These are phyloP conservation scores for Acomys russatus DNA, from an alignment of 2,797 vertebrate species.

Conservation along the genomic window DNA sequence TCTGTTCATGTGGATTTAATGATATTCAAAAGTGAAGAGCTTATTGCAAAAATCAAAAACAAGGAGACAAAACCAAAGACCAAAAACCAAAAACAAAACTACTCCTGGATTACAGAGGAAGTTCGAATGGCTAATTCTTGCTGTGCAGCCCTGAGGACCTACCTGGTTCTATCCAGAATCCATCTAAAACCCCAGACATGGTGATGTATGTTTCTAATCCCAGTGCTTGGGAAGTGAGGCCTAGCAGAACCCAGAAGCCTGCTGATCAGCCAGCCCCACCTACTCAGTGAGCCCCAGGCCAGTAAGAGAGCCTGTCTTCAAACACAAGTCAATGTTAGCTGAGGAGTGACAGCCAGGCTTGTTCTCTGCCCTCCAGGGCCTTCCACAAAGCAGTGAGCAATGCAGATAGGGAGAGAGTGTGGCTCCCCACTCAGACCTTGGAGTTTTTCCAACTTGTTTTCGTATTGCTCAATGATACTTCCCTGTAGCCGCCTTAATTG, in stretches of 20 bases:
- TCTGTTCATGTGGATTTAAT: conserved; percentile 1
- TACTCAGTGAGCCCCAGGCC: background rate
- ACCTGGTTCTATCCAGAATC: background rate
- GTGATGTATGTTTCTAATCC: background rate
- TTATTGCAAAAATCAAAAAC: background rate
- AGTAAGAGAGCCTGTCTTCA: background rate
- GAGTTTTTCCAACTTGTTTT: conserved; percentile 3
- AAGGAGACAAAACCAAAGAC: too few relatives aligned
- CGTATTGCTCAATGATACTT: background rate
- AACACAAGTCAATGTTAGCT: background rate
- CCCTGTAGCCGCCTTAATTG: background rate
- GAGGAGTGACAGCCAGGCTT: background rate
- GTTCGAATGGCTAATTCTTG: background rate
- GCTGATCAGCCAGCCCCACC: background rate
- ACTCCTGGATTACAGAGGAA: background rate
- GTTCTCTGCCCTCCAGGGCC: background rate
- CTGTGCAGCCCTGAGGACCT: background rate
- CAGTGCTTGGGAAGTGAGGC: background rate
- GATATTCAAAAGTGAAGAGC: conserved; percentile 2
- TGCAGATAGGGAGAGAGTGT: background rate
- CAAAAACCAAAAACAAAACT: too few relatives aligned
- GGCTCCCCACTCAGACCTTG: background rate
- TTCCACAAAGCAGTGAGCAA: background rate
- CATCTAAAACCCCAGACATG: background rate
- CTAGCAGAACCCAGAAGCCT: background rate